Evolutionary conservation across 2,797 vertebrate species (phyloP).

Genomic region (Malacoraja senta): DNA sequence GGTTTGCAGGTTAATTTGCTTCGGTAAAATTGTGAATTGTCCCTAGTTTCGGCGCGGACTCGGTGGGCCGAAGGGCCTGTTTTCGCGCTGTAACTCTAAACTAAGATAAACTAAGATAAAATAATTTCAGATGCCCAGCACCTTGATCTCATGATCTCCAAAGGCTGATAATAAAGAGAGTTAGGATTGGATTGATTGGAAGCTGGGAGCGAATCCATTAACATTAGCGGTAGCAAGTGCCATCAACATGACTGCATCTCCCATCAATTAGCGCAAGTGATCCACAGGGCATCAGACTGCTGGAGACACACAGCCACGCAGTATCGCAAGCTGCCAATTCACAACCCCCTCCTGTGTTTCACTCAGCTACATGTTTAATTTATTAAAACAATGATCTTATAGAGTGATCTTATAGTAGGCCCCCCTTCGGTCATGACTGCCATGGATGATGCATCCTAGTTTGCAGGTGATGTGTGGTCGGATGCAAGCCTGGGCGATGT

Average conservation of each 20-base stretch:
- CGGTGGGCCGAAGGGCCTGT: no score
- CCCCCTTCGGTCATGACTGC: no score
- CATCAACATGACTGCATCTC: constrained; percentile 56
- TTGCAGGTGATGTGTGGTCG: no score
- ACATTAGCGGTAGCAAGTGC: constrained; percentile 47
- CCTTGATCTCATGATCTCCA: constrained; percentile 68
- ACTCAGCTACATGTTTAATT: constrained; percentile 57
- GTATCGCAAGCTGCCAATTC: constrained; percentile 54
- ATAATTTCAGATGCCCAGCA: constrained; percentile 63
- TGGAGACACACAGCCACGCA: constrained; percentile 48
- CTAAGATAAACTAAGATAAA: constrained; percentile 33
- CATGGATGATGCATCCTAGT: no score
- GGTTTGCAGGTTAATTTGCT: no score
- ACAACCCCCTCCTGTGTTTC: constrained; percentile 67
- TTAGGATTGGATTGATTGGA: constrained; percentile 57
- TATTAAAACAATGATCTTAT: constrained; percentile 1
- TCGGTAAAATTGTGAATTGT: no score
- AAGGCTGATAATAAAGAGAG: constrained; percentile 74
- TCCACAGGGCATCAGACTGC: constrained; percentile 64
- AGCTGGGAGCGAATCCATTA: constrained; percentile 61
- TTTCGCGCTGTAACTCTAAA: no score
- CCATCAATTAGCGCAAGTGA: constrained; percentile 72
- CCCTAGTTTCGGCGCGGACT: no score
- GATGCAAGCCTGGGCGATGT: no score
- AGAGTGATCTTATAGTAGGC: no score